phyloP scores from a whole-genome alignment of 2,797 vertebrate genomes.

The Tadarida brasiliensis region DNA sequence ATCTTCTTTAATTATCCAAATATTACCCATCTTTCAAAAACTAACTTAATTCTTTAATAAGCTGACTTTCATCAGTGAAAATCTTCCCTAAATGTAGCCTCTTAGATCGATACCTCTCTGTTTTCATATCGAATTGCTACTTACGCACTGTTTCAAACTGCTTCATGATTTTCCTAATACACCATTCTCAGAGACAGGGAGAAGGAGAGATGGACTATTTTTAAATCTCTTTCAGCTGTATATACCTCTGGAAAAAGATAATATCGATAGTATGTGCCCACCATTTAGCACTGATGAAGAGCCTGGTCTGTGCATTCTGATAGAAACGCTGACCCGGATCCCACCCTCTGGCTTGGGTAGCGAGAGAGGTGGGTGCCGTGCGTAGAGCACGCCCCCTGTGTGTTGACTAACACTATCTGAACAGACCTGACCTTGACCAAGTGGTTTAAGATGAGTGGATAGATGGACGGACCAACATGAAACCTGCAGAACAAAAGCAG shows the following conservation, averaged over 20 bases:
- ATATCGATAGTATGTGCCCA: neutral
- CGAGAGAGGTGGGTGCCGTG: neutral
- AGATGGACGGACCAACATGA: neutral
- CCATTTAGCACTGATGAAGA: neutral
- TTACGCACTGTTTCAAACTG: neutral
- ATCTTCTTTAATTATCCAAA: neutral
- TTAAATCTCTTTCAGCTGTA: neutral
- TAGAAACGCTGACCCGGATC: neutral
- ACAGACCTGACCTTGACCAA: slow-evolving; percentile 31
- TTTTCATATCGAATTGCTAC: neutral
- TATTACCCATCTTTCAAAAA: slow-evolving; percentile 29
- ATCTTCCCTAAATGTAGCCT: neutral
- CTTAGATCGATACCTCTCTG: neutral
- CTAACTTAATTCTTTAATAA: neutral
- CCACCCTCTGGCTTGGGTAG: neutral
- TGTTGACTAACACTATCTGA: neutral
- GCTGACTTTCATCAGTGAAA: neutral
- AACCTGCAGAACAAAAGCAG: slow-evolving; percentile 56
- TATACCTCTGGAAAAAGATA: neutral
- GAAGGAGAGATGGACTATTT: neutral
- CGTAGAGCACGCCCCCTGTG: neutral
- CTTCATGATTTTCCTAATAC: slow-evolving; percentile 24
- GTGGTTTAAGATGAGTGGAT: neutral
- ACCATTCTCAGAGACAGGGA: neutral
- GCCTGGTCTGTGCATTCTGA: neutral